Base-by-base conservation (phyloP, 2,113 vertebrate genomes). In the Ovibos moschatus region DNA sequence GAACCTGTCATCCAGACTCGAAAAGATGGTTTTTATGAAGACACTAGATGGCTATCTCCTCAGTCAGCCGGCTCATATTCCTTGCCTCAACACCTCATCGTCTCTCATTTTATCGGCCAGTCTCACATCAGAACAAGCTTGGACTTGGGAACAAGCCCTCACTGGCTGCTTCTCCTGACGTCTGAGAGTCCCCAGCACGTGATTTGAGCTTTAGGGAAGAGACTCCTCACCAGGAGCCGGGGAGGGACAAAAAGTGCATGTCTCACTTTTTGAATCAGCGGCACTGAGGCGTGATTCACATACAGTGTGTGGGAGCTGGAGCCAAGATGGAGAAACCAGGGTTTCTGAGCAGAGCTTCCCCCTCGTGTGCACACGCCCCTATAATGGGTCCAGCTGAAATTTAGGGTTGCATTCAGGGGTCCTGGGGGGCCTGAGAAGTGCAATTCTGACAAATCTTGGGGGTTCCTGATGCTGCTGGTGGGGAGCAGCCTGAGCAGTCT, bases 171-270 rank as follows among this genome's bases (percentile, higher is more conserved):
- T 91, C 30, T 45, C 33, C 36, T 86, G 50, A 33, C 5, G 27
- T 33, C 45, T 23, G 57, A 36, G 57, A 51, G 51, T 57, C 17
- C 0, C 67, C 19, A n/a, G 30, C 16, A 3, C 0, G 0, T 47
- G 33, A 30, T 23, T 9, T 83, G 36, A 30, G 33, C 25, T 79
- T 78, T 43, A 47, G 17, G 6, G 30, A 95, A 60, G 28, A 71
- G 50, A 82, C 17, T 23, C 67, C 16, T 87, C 28, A 23, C 36
- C 12, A 27, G 92, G 9, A 76, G 3, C 19, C 33, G 5, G 7
- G 2, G 13, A 17, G 5, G 15, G 33, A 45, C 40, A 9, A 43
- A 83, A 62, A n/a, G 3, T 33, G 13, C n/a, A 3, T 36, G n/a
- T 28, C 47, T 93, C 23, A 12, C n/a, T 78, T 55, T 97, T 85